These are phyloP conservation scores for Brachionus manjavacas DNA, from an alignment of 1,140 invertebrate species.

Conservation along the genomic window DNA sequence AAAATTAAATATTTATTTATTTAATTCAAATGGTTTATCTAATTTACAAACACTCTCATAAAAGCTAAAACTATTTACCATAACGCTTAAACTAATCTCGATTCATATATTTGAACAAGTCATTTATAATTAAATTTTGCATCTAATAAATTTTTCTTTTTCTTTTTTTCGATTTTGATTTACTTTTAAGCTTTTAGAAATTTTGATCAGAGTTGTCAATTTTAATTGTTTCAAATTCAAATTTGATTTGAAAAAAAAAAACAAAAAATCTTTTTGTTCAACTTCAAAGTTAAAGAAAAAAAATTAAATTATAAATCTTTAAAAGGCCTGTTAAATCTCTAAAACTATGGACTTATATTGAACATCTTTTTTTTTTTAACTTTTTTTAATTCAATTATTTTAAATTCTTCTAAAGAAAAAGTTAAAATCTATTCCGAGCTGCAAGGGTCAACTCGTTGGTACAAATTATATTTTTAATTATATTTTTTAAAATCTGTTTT, in stretches of 20 bases:
- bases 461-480: no score
- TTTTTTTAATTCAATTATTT: no score
- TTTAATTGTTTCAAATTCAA: no score
- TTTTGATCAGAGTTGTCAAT: not conserved
- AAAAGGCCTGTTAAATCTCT: no score
- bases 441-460: no score
- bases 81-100: not conserved
- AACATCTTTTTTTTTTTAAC: no score
- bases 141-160: not conserved
- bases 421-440: no score
- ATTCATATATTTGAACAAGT: not conserved
- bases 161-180: not conserved
- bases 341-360: no score
- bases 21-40: not conserved
- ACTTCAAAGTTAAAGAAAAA: not conserved
- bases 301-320: not conserved
- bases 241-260: no score
- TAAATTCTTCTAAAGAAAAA: no score
- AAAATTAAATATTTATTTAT: constrained; percentile 14
- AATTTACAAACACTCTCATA: not conserved
- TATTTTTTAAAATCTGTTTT: no score
- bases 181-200: not conserved
- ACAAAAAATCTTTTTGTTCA: no score
- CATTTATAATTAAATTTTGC: not conserved
- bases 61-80: not conserved